A percentile compares a stretch with the other conserved stretches of the same genome.
These are phyloP conservation scores for Chloropsis hardwickii DNA, from an alignment of 2,113 vertebrate species.

Conservation along the genomic window DNA sequence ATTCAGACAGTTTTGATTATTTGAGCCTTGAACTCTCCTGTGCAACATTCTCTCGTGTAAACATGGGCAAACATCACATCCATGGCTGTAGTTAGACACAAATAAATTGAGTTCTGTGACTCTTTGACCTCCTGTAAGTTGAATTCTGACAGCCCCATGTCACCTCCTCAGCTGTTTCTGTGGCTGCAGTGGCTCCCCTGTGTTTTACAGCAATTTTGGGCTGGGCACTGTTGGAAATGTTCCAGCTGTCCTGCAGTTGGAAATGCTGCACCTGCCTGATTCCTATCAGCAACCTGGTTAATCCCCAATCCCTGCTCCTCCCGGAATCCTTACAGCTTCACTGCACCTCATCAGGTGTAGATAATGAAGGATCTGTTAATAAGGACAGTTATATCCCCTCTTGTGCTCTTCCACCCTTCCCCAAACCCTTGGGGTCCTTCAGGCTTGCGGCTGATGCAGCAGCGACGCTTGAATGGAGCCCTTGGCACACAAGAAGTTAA, in stretches of 20 bases:
- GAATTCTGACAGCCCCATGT: background rate
- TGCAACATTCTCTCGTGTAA: background rate
- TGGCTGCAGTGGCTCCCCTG: background rate
- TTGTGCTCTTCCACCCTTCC: background rate
- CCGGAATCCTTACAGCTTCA: background rate
- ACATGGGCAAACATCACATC: background rate
- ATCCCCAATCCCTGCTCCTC: background rate
- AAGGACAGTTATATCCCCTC: accelerated
- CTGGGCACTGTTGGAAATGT: too few relatives aligned
- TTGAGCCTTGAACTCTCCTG: background rate
- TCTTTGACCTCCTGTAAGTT: background rate
- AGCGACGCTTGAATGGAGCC: background rate
- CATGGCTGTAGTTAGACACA: accelerated
- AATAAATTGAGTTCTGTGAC: background rate
- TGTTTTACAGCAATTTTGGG: background rate
- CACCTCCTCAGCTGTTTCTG: background rate
- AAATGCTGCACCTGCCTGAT: background rate
- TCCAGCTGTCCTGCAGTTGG: accelerated
- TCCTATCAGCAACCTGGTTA: background rate
- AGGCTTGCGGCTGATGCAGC: accelerated
- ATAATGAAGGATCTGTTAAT: background rate
- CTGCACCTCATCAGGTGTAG: background rate
- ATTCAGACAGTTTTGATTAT: background rate
- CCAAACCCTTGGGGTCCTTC: background rate
- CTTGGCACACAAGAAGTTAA: background rate